Evolutionary conservation across 2,797 vertebrate genomes (phyloP), one percentile per base, ranked within the genome.

Genomic region (Novumbra hubbsi): DNA sequence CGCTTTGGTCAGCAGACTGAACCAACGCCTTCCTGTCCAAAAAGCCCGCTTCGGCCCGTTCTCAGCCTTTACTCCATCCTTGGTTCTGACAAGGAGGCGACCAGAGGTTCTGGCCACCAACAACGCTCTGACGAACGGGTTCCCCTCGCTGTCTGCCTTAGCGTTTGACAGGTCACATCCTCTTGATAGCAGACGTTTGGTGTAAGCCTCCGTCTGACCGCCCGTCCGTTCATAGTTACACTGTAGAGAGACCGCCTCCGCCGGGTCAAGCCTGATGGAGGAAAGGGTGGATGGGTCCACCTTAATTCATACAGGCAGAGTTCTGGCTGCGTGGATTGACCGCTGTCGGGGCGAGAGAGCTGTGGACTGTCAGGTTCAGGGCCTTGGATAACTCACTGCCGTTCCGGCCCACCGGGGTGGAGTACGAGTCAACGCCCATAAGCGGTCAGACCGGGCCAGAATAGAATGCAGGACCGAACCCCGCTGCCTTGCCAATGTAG

Each of bases 261-360:
- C 41, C 41, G 41, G 32, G 16, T 55, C 60, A 15, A 14, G 62
- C 62, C 28, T 64, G 62, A 64, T 4, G 5, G 24, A 63, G 62
- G 30, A 12, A 4, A n/a, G 28, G 27, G 27, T 3, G 21, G 1
- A 19, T 28, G 28, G 5, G 49, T 48, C 48, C 57, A 57, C 34
- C 38, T 68, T 57, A 27, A n/a, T 68, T 57, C 70, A 62, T 60
- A 57, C 67, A 63, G 50, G 64, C 55, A 41, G 32, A 60, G 62
- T 76, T 62, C 72, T 15, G 14, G 15, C 24, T 5, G 41, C 41
- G 52, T 7, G 30, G 34, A n/a, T 65, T 68, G 34, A 30, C 7
- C 21, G 6, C 9, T 11, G 41, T 16, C n/a, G 27, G 68, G 15
- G 9, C 9, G 21, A n/a, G 24, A 17, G 16, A 2, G 48, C 28